phyloP scores from a whole-genome alignment of 35 echinoderm and acorn worm species.

The Anneissia japonica region DNA sequence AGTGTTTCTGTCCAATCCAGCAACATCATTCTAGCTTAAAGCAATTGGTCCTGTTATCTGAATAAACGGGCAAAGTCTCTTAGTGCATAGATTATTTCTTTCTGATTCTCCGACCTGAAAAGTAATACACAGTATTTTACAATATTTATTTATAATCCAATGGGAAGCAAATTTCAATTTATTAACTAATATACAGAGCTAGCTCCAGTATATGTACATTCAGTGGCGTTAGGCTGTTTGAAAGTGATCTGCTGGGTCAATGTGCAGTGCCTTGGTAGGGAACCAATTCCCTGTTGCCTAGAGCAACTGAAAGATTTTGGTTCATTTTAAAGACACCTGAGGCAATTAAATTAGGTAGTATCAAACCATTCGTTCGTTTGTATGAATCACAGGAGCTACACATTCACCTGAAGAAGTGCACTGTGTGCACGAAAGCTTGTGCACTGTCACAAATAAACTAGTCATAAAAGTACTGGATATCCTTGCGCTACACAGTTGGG shows the following conservation, averaged over 20 bases:
- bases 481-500: no score
- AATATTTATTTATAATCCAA: not conserved
- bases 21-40: not conserved
- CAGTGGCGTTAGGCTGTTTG: not conserved
- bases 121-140: not conserved
- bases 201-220: not conserved
- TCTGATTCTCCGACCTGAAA: constrained; percentile 61
- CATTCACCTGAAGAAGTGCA: no score
- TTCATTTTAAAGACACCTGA: no score
- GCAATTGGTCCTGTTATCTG: constrained; percentile 27
- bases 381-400: no score
- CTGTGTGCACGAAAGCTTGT: no score
- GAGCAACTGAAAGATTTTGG: no score
- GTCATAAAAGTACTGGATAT: no score
- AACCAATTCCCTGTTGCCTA: not conserved
- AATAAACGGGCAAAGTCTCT: constrained; percentile 84
- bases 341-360: no score
- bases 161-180: not conserved
- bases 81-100: constrained; percentile 67
- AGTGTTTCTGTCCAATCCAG: no score
- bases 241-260: not conserved
- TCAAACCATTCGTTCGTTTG: no score
- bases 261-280: not conserved
- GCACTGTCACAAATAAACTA: no score
- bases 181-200: not conserved